These are phyloP conservation scores for Abramis brama DNA, from an alignment of 2,113 vertebrate genomes.

Conservation along the genomic window DNA sequence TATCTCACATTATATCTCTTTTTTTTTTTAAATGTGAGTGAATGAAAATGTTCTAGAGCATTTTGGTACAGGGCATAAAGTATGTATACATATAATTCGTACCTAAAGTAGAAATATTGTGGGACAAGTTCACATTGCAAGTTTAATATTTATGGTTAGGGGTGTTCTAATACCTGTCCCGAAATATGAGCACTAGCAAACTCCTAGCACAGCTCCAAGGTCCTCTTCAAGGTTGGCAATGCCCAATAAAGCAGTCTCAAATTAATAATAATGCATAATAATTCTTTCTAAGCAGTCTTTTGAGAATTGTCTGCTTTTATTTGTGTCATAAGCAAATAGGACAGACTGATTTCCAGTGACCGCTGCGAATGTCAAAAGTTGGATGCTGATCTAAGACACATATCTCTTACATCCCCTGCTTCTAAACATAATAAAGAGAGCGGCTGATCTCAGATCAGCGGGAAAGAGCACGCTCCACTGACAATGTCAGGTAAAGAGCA, in stretches of 20 bases:
- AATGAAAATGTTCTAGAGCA: background rate
- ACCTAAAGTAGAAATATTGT: too few relatives aligned
- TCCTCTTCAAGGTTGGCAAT: background rate
- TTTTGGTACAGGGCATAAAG: slow-evolving; percentile 25
- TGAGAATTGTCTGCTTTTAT: slow-evolving; percentile 3
- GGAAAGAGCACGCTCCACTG: background rate
- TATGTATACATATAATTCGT: background rate
- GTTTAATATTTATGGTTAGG: background rate
- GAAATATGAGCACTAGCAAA: background rate
- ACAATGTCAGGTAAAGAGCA: slow-evolving; percentile 29
- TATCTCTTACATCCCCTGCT: background rate
- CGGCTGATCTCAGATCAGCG: slow-evolving; percentile 21
- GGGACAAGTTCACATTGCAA: background rate
- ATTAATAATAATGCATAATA: background rate
- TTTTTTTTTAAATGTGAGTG: background rate
- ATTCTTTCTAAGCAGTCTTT: slow-evolving; percentile 2
- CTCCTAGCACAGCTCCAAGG: background rate
- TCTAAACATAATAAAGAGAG: slow-evolving; percentile 5
- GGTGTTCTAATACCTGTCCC: background rate
- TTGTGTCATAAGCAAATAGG: slow-evolving; percentile 6
- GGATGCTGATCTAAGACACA: background rate
- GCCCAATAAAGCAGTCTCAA: background rate
- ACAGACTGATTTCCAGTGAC: background rate
- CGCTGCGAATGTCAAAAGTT: slow-evolving; percentile 1
- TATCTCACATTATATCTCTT: too few relatives aligned